Evolutionary conservation across 2,797 vertebrate genomes (phyloP), one percentile per base, ranked within the genome.

Genomic region (Takifugu ocellatus): DNA sequence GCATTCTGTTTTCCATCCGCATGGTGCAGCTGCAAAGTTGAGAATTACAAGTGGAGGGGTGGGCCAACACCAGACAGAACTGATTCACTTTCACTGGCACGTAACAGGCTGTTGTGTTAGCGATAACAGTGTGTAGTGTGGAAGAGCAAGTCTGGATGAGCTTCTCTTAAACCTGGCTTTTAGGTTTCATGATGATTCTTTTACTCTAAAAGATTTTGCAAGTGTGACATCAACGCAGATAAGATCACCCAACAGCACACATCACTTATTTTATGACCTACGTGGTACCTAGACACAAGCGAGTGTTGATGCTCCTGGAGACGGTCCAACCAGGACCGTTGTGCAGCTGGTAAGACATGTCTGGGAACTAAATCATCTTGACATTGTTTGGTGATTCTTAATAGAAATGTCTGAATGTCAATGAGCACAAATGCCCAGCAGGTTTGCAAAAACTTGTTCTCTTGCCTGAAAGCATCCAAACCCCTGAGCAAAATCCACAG

Each of bases 1-100:
- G 69, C 59, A 63, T 82, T 88, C 89, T 89, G 91, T 91, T 87
- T 91, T 90, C 90, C 82, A 86, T 83, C 79, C 56, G 79, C 25
- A 29, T 63, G 15, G 69, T 81, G 83, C 91, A 92, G 91, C 90
- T 93, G 90, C 84, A 83, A 63, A 77, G 71, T 60, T 17, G 54
- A 68, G 82, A 70, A 76, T 81, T 84, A 14, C 36, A 39, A 39
- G 69, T 59, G 42, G 68, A 76, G 84, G 88, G 81, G 81, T 86
- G 84, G 79, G 84, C 74, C 85, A 77, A 79, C 75, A 78, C 72
- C 82, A 74, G 82, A 79, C 68, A 81, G 78, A 86, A 80, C 87
- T 76, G 39, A 83, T 79, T 84, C 88, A 80, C 89, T 91, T 87
- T 88, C 78, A 73, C 80, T 88, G 88, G 86, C 83, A 72, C 14